These are phyloP conservation scores for Danio albolineatus DNA, from an alignment of 2,797 vertebrate genomes.

Conservation along the genomic window DNA sequence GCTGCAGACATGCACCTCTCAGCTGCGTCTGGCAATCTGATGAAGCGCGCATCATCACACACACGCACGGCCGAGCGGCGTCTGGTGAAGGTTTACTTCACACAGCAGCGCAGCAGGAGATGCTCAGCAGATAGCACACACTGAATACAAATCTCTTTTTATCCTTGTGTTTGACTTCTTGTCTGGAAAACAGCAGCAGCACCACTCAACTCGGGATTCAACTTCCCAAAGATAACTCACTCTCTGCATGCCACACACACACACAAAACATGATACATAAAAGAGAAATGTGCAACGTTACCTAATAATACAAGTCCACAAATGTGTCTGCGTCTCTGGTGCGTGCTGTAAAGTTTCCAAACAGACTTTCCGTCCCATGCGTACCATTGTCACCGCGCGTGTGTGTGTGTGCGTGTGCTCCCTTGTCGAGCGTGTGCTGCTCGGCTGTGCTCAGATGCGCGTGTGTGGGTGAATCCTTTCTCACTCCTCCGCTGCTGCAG, in stretches of 20 bases:
- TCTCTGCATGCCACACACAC: not conserved
- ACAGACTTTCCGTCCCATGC: conserved; percentile 45
- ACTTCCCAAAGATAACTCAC: conserved; percentile 16
- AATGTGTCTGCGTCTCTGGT: not conserved
- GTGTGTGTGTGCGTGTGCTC: conserved; percentile 17
- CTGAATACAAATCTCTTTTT: conserved; percentile 19
- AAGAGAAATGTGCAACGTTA: conserved; percentile 4
- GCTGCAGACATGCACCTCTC: conserved; percentile 45
- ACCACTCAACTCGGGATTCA: not conserved
- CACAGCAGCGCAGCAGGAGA: not conserved
- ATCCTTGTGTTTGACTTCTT: not conserved
- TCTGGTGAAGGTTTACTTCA: conserved; percentile 24
- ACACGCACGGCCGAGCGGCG: conserved; percentile 34
- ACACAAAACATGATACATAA: conserved; percentile 4
- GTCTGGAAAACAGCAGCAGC: not conserved
- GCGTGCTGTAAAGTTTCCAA: conserved; percentile 39
- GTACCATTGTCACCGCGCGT: conserved; percentile 42
- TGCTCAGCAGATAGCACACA: conserved; percentile 18
- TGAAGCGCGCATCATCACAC: conserved; percentile 33
- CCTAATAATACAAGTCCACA: conserved; percentile 27
- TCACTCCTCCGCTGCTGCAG: conserved; percentile 76
- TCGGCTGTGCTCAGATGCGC: conserved; percentile 51
- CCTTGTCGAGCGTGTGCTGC: conserved; percentile 36
- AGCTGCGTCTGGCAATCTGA: conserved; percentile 31
- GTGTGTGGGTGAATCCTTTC: conserved; percentile 74